Percentiles rank a stretch among this genome's conserved stretches.
These are phyloP conservation scores for Lepidochrysops patricia DNA, from an alignment of 2,888 invertebrate genomes.

Conservation along the genomic window DNA sequence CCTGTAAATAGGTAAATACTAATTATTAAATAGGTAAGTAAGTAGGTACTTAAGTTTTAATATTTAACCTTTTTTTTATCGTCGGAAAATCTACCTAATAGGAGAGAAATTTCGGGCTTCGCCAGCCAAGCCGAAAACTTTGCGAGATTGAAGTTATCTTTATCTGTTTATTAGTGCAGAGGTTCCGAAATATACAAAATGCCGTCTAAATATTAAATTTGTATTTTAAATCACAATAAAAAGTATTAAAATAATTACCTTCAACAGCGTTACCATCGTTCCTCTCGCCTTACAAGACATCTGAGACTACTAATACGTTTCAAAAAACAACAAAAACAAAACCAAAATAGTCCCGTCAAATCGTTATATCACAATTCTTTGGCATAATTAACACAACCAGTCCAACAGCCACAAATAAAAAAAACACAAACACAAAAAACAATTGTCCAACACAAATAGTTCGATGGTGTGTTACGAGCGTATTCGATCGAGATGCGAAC, in stretches of 20 bases:
- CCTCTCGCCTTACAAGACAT: constrained; percentile 59
- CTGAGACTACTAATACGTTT: constrained; percentile 42
- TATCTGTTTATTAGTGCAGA: no score
- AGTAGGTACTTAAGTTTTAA: no score
- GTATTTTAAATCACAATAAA: not conserved
- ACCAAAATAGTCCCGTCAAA: constrained; percentile 46
- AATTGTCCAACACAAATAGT: constrained; percentile 45
- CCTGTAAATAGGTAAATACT: no score
- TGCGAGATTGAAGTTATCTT: no score
- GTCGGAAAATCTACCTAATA: no score
- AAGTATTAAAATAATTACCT: constrained; percentile 42
- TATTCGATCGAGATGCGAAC: constrained; percentile 39
- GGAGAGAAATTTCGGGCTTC: no score
- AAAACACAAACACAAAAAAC: constrained; percentile 40
- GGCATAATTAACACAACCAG: constrained; percentile 49
- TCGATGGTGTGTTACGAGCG: constrained; percentile 45
- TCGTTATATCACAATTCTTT: constrained; percentile 62
- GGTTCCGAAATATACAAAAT: no score
- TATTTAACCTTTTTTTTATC: no score
- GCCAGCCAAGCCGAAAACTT: no score
- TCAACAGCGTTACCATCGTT: constrained; percentile 65
- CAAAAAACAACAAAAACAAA: constrained; percentile 38
- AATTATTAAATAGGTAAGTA: no score
- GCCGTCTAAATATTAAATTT: not conserved
- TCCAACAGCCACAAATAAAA: constrained; percentile 40